Conservation (phyloP, 2,113 vertebrate species). For the Phylloscopus trochilus region DNA sequence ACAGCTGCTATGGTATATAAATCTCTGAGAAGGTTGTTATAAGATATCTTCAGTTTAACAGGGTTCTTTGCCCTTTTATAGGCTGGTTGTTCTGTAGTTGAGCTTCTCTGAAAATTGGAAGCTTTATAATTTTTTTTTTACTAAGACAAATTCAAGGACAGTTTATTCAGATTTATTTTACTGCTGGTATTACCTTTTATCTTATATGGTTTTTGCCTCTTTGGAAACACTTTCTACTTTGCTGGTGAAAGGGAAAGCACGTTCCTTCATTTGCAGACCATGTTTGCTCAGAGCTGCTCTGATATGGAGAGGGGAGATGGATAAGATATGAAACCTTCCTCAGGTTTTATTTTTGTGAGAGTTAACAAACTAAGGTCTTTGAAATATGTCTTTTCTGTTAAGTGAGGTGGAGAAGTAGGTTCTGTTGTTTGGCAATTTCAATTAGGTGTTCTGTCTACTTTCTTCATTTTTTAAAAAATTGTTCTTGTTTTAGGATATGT, state of each 20-base stretch:
- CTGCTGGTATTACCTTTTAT: not conserved
- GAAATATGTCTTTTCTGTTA: not conserved
- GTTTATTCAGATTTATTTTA: not conserved
- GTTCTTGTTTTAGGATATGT: not conserved
- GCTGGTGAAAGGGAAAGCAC: no score
- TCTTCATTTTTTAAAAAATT: not conserved
- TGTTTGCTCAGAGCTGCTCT: no score
- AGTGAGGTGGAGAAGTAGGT: not conserved
- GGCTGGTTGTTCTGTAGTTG: not conserved
- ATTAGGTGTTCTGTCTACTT: not conserved
- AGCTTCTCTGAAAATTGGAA: not conserved
- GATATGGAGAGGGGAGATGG: no score
- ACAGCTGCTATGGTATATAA: not conserved
- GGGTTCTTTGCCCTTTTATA: not conserved
- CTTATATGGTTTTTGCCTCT: not conserved
- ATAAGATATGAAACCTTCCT: not conserved
- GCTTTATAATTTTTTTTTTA: not conserved
- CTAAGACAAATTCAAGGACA: not conserved
- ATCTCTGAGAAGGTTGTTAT: not conserved
- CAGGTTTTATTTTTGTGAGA: not conserved
- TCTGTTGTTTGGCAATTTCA: not conserved
- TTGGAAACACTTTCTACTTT: no score
- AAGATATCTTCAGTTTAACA: not conserved
- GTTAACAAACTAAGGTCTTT: not conserved
- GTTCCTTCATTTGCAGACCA: no score